Conservation (phyloP, 2,113 vertebrate genomes). For the Lamprotornis superbus region DNA sequence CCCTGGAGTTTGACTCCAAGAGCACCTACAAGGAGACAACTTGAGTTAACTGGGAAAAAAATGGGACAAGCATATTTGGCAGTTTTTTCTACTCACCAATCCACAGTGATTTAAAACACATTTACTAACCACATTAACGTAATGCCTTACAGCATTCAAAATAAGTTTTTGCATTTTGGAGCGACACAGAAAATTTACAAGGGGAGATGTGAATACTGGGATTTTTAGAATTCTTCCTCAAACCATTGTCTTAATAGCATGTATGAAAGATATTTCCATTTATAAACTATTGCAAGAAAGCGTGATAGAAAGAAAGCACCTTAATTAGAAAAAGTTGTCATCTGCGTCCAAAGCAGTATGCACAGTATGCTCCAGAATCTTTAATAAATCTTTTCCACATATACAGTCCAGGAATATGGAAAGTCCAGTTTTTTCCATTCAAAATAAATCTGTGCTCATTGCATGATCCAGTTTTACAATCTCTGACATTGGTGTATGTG, state of each 20-base stretch:
- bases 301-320: neutral
- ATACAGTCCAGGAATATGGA: conserved; percentile 28
- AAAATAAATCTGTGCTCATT: conserved; percentile 23
- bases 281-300: neutral
- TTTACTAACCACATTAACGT: neutral
- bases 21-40: neutral
- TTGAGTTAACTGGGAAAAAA: neutral
- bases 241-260: neutral
- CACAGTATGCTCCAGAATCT: neutral
- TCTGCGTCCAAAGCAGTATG: conserved; percentile 31
- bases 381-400: conserved; percentile 49
- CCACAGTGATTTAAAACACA: neutral
- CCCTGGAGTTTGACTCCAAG: neutral
- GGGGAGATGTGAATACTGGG: neutral
- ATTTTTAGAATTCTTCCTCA: neutral
- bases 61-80: neutral
- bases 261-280: neutral
- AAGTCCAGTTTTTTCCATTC: conserved; percentile 39
- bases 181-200: neutral
- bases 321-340: conserved; percentile 8
- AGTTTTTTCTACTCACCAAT: neutral
- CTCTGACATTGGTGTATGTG: neutral
- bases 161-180: neutral
- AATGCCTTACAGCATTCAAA: neutral
- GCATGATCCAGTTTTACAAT: neutral